phyloP scores from a whole-genome alignment of 2,797 vertebrate genomes.

The Eulemur coronatus region DNA sequence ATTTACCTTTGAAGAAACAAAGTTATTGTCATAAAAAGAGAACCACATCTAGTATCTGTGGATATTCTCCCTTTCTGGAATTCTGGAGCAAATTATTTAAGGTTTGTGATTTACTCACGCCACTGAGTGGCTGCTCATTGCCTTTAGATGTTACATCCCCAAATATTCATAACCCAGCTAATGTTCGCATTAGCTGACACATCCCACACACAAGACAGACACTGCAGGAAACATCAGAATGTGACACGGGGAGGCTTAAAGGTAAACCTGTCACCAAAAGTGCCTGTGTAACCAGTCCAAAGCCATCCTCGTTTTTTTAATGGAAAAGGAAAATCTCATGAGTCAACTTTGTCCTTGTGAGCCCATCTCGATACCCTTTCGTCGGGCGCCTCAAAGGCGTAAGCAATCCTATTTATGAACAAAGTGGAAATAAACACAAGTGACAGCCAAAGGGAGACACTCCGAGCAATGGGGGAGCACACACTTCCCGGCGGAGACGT shows the following conservation, averaged over 20 bases:
- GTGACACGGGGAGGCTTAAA: not conserved
- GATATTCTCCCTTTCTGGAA: not conserved
- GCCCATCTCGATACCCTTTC: not conserved
- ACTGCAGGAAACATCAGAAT: not conserved
- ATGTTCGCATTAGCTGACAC: not conserved
- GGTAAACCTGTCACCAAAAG: not conserved
- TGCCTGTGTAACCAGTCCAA: not conserved
- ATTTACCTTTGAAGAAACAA: not conserved
- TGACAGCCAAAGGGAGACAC: not conserved
- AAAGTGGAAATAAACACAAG: not conserved
- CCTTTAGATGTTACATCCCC: not conserved
- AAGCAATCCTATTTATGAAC: not conserved
- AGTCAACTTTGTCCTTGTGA: slow-evolving; percentile 26
- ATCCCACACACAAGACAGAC: not conserved
- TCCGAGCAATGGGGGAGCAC: not conserved
- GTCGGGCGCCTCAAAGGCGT: not conserved
- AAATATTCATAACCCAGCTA: not conserved
- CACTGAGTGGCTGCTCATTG: not conserved
- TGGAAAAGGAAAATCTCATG: not conserved
- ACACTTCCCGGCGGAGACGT: not conserved
- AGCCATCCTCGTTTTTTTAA: not conserved
- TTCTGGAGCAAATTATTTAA: not conserved
- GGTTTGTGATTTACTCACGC: not conserved
- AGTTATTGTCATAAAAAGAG: not conserved
- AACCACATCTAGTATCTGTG: too few species aligned